Evolutionary conservation across 2,113 vertebrate species (phyloP), one percentile per base, ranked within the genome.

Genomic region (Eubucco bourcierii): DNA sequence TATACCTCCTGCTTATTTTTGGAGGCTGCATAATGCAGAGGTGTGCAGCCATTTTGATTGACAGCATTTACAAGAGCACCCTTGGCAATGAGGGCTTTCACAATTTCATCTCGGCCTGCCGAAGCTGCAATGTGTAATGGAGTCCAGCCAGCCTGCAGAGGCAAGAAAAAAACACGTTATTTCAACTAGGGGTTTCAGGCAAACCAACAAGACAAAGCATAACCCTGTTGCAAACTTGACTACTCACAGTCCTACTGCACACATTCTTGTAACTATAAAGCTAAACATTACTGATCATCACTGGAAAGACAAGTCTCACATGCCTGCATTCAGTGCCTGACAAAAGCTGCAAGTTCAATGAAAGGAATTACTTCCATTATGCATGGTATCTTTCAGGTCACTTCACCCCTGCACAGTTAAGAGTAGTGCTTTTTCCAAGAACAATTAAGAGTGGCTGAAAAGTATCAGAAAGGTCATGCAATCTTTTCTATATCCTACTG

Each of bases 91-190:
- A 99, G 97, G 21, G 98, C 97, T 92, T 94, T 97, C 66, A 99
- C 99, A 18, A 99, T 99, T 55, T 99, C 98, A 86, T 99, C 98
- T 29, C 98, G 98, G 70, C 99, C 99, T 29, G 99, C 99, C 7
- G 99, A 99, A 14, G 99, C 98, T 9, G 99, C 99, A 33, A 99
- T 99, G 92, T 99, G 99, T 84, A 99, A 97, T 66, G 99, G 99
- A 50, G 98, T 98, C 99, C 99, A 99, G 2, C 97, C 98, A 56
- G 98, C 98, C 99, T 99, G 65, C 4, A 94, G 58, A 47, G 16
- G 12, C 34, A 71, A 83, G 53, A 20, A 61, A 47, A 28, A 52
- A 7, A 15, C 52, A 58, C 0, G 0, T 84, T 34, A 66, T 25
- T 59, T 31, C 61, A 60, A 70, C 6, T 15, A 52, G 4, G 15